Evolutionary conservation across 2,113 vertebrate genomes (phyloP).

Genomic region (Microtus ochrogaster): DNA sequence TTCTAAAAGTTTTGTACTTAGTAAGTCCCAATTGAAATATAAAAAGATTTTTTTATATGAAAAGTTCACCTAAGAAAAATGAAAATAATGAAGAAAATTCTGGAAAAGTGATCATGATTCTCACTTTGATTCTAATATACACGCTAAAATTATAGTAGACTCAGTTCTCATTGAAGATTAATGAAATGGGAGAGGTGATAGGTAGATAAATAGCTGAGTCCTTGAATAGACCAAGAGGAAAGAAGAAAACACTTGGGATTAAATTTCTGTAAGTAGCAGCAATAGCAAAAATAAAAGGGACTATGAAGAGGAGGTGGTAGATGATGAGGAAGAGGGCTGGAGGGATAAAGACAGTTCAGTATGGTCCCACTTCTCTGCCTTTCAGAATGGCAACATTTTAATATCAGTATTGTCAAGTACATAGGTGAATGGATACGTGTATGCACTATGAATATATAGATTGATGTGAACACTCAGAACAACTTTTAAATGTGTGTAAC

Average conservation of each 20-base stretch:
- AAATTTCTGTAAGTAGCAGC: background rate
- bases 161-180: background rate
- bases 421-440: background rate
- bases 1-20: conserved; percentile 19
- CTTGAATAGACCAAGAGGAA: background rate
- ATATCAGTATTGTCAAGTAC: background rate
- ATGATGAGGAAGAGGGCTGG: too few relatives aligned
- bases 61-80: conserved; percentile 40
- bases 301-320: background rate
- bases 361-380: background rate
- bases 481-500: conserved; percentile 47
- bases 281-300: background rate
- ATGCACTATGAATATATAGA: background rate
- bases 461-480: background rate
- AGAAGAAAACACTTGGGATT: background rate
- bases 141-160: background rate
- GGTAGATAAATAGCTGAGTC: background rate
- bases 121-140: background rate
- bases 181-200: background rate
- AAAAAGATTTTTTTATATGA: conserved; percentile 38
- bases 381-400: conserved; percentile 8
- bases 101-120: background rate
- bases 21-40: background rate
- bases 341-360: background rate
- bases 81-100: conserved; percentile 49